Evolutionary conservation across 1,140 invertebrate species (phyloP), one percentile per base, ranked within the genome.

Genomic region (Pogonognathellus flavescens): DNA sequence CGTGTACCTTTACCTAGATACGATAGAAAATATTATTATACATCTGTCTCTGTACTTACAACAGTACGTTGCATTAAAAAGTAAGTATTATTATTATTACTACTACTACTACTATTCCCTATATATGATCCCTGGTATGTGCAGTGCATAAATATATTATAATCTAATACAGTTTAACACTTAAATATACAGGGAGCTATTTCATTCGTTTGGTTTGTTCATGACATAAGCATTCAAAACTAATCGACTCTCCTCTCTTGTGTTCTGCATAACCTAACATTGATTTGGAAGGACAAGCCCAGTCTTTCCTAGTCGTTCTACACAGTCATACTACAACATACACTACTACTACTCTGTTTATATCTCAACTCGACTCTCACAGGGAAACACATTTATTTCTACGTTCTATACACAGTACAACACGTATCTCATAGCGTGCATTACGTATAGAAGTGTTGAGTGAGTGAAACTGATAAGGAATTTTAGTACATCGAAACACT

Each of bases 191-290:
- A 18, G 31, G 49, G 2, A 41, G 31, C 31, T 41, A 41, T 41
- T 76, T 76, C 31, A 76, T 76, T 76, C 70, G 41, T 50, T 76
- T 41, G 2, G 31, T 41, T 41, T 41, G 31, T 41, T 76, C 70
- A 76, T 76, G 70, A 76, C 70, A 76, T 76, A 76, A 70, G 66
- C 66, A 14, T 70, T 70, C 59, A 11, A 60, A 60, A 60, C 59
- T 20, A 60, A 60, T 20, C 62, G 8, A 25, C 62, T 66, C 62
- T 25, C 20, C 22, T 22, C 62, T 25, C 9, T 66, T 66, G 22
- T 25, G 25, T 66, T 41, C 70, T 76, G 31, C 41, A 49, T 18
- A 16, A 41, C 31, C 31, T 41, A 41, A 16, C 10, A n/a, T 62
- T 62, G 59, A n/a, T 62, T 62, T 62, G 59, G 59, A 62, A 76